Evolutionary conservation across 2,113 vertebrate species (phyloP), one percentile per base, ranked within the genome.

Genomic region (Phodopus roborovskii): DNA sequence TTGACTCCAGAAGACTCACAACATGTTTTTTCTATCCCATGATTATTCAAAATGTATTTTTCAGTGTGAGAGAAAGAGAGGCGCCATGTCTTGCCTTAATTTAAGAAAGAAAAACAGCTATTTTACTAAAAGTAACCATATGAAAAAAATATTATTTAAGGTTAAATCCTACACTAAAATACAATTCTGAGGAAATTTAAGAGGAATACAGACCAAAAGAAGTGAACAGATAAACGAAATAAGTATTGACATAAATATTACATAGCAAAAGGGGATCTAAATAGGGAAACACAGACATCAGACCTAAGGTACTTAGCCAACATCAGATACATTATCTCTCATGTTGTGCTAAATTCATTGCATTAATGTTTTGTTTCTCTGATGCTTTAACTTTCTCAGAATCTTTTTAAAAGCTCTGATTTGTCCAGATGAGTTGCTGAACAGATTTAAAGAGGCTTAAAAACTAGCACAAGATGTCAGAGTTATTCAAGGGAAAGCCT

Each of bases 51-150:
- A 88, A 99, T 99, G 33, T 8, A 0, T 96, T 99, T 99, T 98
- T 99, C 98, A 95, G 98, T 92, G 33, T 98, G 96, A 90, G 98
- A 99, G 77, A 99, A 99, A 42, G 98, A 99, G 71, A 99, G 96
- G 60, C 98, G 97, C 98, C 98, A 99, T 83, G 70, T 96, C 91
- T 99, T 98, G 98, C 95, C 94, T 98, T 84, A 86, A 98, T 97
- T 96, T 84, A 90, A 94, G 91, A 88, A 97, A 87, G 60, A 9
- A 91, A 90, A 90, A 88, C 4, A 92, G 48, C 78, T 3, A 22
- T 2, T 87, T 96, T 68, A 85, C 22, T 68, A 88, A 96, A 86
- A 92, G 7, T 3, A 78, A 39, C n/a, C 42, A 60, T 19, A 87
- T 81, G 30, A 66, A 84, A 79, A 75, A 5, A 64, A 66, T 33